These are phyloP conservation scores for Drosophila falleni DNA, from an alignment of 2,888 invertebrate species.

Conservation along the genomic window DNA sequence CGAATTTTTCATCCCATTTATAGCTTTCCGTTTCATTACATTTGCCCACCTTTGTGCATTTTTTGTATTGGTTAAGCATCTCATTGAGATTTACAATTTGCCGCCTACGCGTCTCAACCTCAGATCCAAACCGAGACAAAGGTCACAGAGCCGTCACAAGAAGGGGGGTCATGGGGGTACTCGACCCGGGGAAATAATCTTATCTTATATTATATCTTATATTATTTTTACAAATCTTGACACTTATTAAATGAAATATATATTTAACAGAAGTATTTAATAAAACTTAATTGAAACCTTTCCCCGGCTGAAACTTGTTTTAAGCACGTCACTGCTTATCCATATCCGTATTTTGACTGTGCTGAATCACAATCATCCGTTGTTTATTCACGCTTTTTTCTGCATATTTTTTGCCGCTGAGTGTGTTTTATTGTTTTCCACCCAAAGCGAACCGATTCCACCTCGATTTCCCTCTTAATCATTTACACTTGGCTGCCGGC, in stretches of 20 bases:
- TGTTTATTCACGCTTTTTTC: slow-evolving; percentile 23
- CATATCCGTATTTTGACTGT: background rate
- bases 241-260: no score
- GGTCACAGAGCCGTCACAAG: no score
- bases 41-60: slow-evolving; percentile 53
- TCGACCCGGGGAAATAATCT: no score
- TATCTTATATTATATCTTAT: no score
- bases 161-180: no score
- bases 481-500: slow-evolving; percentile 64
- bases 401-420: slow-evolving; percentile 35
- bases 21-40: slow-evolving; percentile 71
- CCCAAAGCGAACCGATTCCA: background rate
- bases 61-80: slow-evolving; percentile 40
- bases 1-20: slow-evolving; percentile 38
- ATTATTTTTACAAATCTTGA: no score
- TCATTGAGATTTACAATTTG: slow-evolving; percentile 43
- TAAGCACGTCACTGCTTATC: background rate
- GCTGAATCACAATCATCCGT: background rate
- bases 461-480: slow-evolving; percentile 53
- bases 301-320: no score
- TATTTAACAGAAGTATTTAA: no score
- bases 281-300: no score
- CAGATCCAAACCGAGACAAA: no score
- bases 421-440: slow-evolving; percentile 60
- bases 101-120: slow-evolving; percentile 13